These are phyloP conservation scores for Calcarius lapponicus DNA, from an alignment of 2,797 vertebrate species.

Conservation along the genomic window DNA sequence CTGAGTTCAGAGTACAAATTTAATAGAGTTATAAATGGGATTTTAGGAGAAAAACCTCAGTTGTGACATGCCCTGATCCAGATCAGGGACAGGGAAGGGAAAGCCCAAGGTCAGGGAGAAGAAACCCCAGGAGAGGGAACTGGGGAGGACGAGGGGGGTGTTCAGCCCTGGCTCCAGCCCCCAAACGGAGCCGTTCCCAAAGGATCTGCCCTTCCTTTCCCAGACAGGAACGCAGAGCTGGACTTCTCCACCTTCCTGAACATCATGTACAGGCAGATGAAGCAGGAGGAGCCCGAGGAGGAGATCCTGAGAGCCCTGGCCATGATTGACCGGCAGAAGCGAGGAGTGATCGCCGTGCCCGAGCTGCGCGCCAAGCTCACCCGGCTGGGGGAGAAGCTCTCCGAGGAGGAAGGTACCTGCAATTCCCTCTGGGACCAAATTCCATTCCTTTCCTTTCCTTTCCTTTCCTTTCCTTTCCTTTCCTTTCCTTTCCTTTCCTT, in stretches of 20 bases:
- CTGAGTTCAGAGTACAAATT: not conserved
- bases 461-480: too few species aligned
- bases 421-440: not conserved
- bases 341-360: conserved; percentile 80
- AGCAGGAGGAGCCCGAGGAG: conserved; percentile 89
- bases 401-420: conserved; percentile 85
- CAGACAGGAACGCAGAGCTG: conserved; percentile 84
- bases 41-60: not conserved
- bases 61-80: too few species aligned
- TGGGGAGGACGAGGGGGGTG: rapidly evolving
- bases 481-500: too few species aligned
- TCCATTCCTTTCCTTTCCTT: too few species aligned
- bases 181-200: rapidly evolving
- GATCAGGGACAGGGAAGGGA: not conserved
- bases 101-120: too few species aligned
- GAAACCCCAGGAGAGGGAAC: not conserved
- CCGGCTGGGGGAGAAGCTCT: conserved; percentile 90
- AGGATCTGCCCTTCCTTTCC: not conserved
- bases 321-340: conserved; percentile 91
- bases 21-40: rapidly evolving
- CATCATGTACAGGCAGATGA: conserved; percentile 91
- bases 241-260: conserved; percentile 95
- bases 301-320: conserved; percentile 91
- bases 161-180: not conserved
- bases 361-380: conserved; percentile 92